Base-by-base conservation (phyloP, 2,888 invertebrate species). In the Agrotis segetum region DNA sequence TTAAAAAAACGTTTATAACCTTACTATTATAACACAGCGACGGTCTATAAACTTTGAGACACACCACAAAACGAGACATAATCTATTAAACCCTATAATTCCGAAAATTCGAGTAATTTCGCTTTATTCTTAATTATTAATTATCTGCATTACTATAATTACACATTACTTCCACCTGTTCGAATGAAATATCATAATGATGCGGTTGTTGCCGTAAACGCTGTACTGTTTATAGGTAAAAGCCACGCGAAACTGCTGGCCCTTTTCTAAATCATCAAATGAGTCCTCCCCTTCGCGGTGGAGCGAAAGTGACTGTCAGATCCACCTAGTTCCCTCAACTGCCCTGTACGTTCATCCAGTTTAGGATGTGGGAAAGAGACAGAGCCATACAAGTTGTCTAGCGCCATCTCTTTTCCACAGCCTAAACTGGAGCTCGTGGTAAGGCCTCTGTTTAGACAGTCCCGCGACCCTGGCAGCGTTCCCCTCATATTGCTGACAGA, bases 121-220 rank as follows among this genome's bases (percentile, higher is more conserved):
- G 61, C 70, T 73, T 77, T 52, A 71, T 76, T 75, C 59, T 74
- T 75, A 81, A 83, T 84, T 81, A 81, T 64, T 81, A 83, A 83
- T 83, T 81, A 83, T 44, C 66, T n/a, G 17, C 52, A 77, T 74
- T 74, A 81, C 71, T 65, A 46, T 67, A 78, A 82, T 78, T 72
- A 71, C 67, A 19, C 17, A 62, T 13, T 1, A 14, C 29, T 44
- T 72, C 64, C 80, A 80, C 79, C 80, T 80, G 83, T 74, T 59
- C 9, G 16, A 67, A 59, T 82, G 72, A 77, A 79, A 66, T 72
- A 73, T 68, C 34, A 71, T 81, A 78, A 81, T 55, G 76, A 63
- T 24, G 47, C 29, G 47, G 34, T 50, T 79, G 49, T 67, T 64
- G 59, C 49, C 47, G 44, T 59, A 60, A 60, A 50, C 49, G 58